Evolutionary conservation across 2,797 vertebrate genomes (phyloP).

Genomic region (Sebastes hubbsi): DNA sequence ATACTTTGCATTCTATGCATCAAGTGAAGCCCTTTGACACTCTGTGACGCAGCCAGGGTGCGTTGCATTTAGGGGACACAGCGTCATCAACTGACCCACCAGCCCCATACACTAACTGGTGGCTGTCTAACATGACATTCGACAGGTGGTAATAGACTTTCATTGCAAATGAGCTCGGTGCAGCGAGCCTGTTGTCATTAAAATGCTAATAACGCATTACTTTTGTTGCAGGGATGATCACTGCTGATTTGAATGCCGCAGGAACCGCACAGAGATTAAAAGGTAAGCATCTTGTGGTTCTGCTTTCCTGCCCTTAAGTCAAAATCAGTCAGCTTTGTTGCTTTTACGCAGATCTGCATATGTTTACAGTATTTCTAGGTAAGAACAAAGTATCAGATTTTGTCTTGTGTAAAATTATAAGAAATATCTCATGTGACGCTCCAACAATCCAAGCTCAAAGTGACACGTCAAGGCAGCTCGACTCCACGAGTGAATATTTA

Average conservation of each 20-base stretch:
- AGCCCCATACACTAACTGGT: background rate
- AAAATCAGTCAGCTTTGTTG: background rate
- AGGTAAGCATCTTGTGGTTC: background rate
- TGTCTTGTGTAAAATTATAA: background rate
- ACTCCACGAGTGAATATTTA: background rate
- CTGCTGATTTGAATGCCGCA: background rate
- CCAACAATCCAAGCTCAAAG: background rate
- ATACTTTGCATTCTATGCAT: background rate
- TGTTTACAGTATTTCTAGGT: background rate
- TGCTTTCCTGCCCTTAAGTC: background rate
- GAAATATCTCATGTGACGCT: background rate
- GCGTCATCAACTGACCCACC: background rate
- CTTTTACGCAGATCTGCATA: background rate
- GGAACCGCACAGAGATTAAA: background rate
- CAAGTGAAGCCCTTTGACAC: background rate
- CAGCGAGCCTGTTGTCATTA: background rate
- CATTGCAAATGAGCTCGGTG: background rate
- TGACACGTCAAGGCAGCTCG: background rate
- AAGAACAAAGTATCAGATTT: background rate
- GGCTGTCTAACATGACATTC: background rate
- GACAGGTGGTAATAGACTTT: background rate
- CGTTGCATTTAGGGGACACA: too few relatives aligned
- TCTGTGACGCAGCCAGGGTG: background rate
- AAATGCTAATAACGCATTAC: background rate
- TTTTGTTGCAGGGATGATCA: background rate